phyloP scores from a whole-genome alignment of 2,797 vertebrate species.

The Sylvilagus floridanus region DNA sequence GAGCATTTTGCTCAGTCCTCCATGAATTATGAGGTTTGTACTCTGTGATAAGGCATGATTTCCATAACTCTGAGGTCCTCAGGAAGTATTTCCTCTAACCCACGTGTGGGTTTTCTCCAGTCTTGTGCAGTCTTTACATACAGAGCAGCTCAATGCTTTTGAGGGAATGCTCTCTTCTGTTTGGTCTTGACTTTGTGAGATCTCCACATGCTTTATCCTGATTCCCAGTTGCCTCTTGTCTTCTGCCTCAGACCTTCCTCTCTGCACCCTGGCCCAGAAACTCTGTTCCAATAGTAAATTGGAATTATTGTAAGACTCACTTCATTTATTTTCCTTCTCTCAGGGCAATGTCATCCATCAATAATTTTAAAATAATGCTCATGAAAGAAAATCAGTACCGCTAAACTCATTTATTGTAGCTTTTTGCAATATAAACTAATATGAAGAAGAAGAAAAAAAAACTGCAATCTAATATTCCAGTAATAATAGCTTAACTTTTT shows the following conservation, averaged over 20 bases:
- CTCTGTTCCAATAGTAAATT: neutral
- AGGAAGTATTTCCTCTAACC: neutral
- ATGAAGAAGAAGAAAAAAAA: neutral
- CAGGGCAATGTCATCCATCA: neutral
- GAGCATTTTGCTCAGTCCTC: neutral
- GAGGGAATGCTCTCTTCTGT: neutral
- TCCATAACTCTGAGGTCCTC: neutral
- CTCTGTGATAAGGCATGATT: neutral
- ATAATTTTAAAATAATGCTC: neutral
- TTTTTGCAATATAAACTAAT: neutral
- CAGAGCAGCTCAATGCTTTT: neutral
- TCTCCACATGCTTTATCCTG: neutral
- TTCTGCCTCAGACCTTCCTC: neutral
- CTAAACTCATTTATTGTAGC: neutral
- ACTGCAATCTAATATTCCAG: neutral
- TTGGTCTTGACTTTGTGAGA: neutral
- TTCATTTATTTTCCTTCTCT: neutral
- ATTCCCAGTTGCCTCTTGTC: neutral
- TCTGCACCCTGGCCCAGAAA: neutral
- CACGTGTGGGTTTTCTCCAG: neutral
- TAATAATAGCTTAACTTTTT: neutral
- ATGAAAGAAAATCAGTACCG: neutral
- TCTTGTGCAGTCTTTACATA: neutral
- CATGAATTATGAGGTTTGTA: neutral
- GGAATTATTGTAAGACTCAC: neutral